Evolutionary conservation across 2,797 vertebrate genomes (phyloP).

Genomic region (Coluber constrictor): DNA sequence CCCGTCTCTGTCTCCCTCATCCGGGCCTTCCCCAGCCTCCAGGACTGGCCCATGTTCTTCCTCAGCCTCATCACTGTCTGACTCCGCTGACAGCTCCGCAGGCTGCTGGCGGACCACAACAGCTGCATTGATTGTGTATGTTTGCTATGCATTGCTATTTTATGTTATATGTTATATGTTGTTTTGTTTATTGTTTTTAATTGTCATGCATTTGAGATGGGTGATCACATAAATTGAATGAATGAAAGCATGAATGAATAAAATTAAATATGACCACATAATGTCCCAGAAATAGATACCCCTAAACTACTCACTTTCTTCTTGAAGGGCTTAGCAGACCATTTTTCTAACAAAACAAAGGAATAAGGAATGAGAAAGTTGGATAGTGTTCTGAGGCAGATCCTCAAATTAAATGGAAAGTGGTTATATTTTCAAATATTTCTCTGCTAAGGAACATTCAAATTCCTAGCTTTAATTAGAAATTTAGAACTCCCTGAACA

Average conservation of each 20-base stretch:
- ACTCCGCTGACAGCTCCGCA: no score
- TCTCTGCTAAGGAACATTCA: constrained; percentile 61
- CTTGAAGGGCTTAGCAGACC: not conserved
- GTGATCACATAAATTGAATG: not conserved
- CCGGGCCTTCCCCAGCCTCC: no score
- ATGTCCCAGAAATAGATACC: not conserved
- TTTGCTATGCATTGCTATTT: not conserved
- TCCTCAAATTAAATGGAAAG: constrained; percentile 47
- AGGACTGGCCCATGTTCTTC: no score
- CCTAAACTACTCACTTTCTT: not conserved
- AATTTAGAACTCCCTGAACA: constrained; percentile 50
- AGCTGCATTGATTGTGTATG: not conserved
- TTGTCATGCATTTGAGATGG: not conserved
- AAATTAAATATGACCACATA: not conserved
- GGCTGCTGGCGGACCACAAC: no score
- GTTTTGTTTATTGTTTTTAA: not conserved
- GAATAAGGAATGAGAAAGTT: not conserved
- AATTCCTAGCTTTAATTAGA: constrained; percentile 63
- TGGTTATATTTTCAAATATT: constrained; percentile 26
- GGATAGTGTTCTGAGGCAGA: constrained; percentile 37
- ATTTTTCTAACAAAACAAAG: not conserved
- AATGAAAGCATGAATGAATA: not conserved
- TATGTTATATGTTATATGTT: not conserved
- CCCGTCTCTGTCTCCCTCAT: no score
- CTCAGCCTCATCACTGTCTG: no score